These are phyloP conservation scores for Pseudococcus longispinus DNA, from an alignment of 2,888 invertebrate genomes.

Conservation along the genomic window DNA sequence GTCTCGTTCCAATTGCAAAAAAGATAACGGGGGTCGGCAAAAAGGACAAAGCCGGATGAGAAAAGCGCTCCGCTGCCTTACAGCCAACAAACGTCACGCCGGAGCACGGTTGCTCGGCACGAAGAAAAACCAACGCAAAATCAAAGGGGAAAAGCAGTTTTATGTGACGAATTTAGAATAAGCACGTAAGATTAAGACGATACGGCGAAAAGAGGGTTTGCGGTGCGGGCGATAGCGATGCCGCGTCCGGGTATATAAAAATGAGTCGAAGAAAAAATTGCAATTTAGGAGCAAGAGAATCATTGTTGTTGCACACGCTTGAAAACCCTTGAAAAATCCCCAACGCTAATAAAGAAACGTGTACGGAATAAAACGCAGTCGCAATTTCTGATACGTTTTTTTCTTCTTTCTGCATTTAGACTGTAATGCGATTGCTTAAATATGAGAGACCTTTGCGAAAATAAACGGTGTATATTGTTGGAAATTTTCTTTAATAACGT, in stretches of 20 bases:
- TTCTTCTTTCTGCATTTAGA: not conserved
- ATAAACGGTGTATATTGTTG: slow-evolving; percentile 29
- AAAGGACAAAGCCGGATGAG: not conserved
- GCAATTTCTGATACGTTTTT: slow-evolving; percentile 16
- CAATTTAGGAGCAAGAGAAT: slow-evolving; percentile 33
- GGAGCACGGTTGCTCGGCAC: not conserved
- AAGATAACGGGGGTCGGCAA: not conserved
- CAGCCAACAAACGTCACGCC: not conserved
- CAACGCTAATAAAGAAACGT: slow-evolving; percentile 37
- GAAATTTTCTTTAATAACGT: slow-evolving; percentile 15
- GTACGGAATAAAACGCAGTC: slow-evolving; percentile 27
- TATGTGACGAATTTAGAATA: slow-evolving; percentile 25
- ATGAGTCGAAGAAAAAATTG: slow-evolving; percentile 13
- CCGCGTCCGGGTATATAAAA: slow-evolving; percentile 9
- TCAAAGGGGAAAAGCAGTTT: slow-evolving; percentile 15
- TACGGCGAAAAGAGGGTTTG: not conserved
- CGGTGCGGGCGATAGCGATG: not conserved
- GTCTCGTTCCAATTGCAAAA: not conserved
- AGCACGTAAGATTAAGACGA: slow-evolving; percentile 32
- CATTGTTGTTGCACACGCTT: slow-evolving; percentile 39
- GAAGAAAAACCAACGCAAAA: not conserved
- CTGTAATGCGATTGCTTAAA: slow-evolving; percentile 32
- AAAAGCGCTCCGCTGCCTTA: not conserved
- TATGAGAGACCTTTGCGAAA: slow-evolving; percentile 31
- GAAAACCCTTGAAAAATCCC: slow-evolving; percentile 35